Evolutionary conservation across 1,140 invertebrate species (phyloP), one percentile per base, ranked within the genome.

Genomic region (Lordiphosa clarofinis): DNA sequence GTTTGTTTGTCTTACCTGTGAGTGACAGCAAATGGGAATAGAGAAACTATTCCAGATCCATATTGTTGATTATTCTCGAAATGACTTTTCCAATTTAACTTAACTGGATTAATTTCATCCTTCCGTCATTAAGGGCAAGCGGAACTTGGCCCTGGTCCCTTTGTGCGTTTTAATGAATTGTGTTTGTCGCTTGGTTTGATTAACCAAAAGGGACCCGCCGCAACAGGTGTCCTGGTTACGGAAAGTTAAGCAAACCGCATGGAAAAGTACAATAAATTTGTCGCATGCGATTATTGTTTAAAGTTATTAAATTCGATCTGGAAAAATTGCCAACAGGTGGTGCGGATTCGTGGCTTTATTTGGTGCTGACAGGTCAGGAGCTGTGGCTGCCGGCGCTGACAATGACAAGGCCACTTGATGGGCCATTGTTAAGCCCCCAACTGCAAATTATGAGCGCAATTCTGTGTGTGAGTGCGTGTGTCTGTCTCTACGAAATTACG

Each of bases 161-260:
- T 63, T 61, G 73, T 57, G 53, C 36, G 56, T 54, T 78, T 69
- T 62, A 81, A 81, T 81, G 61, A 81, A 81, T 78, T 66, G 62
- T 52, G 44, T 71, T 79, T 72, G 55, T 48, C 49, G 50, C 50
- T 39, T 52, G 56, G 48, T 37, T 72, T 81, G 56, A 82, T 72
- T 72, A 75, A 69, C 55, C 21, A 56, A 67, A 57, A 31, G 2
- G 50, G 64, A 43, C 39, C 19, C 12, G 48, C 11, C 44, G 54
- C 69, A 79, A 79, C 74, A 79, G 65, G 73, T 78, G 73, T 8
- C 9, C 28, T 31, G 28, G 28, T 12, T 10, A 7, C 35, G 52
- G 52, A 47, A 57, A 36, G 24, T 37, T 9, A 36, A 28, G 19
- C 40, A 46, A 33, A 56, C 46, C 40, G 8, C 47, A 38, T 38